Percentiles rank a stretch among this genome's conserved stretches.
Conservation (phyloP, 2,113 vertebrate genomes). For the Entelurus aequoreus region DNA sequence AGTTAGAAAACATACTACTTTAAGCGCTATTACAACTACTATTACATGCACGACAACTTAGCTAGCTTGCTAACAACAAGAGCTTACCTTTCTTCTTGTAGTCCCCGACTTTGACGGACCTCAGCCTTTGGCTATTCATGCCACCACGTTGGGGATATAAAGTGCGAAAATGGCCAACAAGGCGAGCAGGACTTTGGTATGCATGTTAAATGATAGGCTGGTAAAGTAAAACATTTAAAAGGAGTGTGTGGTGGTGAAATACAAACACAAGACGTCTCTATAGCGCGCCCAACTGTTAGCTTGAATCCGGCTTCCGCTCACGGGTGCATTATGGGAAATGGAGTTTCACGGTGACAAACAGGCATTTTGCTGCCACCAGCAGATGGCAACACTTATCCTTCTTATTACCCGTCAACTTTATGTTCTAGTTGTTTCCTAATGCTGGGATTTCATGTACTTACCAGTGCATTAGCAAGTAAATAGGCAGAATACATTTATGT, state of each 20-base stretch:
- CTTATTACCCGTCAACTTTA: no score
- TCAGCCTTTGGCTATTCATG: slow-evolving; percentile 69
- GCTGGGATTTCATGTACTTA: no score
- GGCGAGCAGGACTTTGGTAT: background rate
- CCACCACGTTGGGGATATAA: slow-evolving; percentile 18
- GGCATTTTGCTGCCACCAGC: background rate
- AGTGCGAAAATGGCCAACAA: background rate
- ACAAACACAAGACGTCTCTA: background rate
- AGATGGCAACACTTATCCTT: background rate
- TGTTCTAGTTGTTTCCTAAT: no score
- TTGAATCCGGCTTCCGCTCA: slow-evolving; percentile 47
- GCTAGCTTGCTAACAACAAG: slow-evolving; percentile 26
- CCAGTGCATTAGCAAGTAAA: no score
- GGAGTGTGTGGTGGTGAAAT: background rate
- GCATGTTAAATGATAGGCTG: slow-evolving; percentile 19
- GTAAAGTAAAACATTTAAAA: slow-evolving; percentile 11
- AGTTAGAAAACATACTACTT: background rate
- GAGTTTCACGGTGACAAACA: background rate
- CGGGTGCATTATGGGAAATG: background rate
- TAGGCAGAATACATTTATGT: background rate
- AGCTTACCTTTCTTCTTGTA: slow-evolving; percentile 62
- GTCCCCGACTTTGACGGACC: slow-evolving; percentile 40
- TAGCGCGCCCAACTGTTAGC: slow-evolving; percentile 38
- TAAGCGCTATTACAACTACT: slow-evolving; percentile 14
- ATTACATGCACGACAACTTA: slow-evolving; percentile 15